Evolutionary conservation across 2,888 invertebrate genomes (phyloP).

Genomic region (Drosophila lacicola): DNA sequence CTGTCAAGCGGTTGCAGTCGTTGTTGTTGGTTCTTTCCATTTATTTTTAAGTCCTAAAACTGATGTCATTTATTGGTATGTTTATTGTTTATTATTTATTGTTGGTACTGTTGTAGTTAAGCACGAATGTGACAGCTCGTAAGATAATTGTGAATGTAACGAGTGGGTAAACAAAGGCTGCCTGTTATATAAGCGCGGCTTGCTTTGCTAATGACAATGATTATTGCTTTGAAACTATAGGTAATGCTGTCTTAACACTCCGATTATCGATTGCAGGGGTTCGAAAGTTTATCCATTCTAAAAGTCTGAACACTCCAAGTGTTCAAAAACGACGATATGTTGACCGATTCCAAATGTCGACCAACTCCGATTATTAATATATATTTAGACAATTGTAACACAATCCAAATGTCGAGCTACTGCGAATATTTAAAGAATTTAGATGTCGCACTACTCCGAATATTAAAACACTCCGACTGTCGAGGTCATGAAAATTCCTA

Average conservation of each 20-base stretch:
- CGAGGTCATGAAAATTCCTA: not conserved
- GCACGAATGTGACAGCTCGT: constrained; percentile 50
- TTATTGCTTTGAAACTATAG: constrained; percentile 9
- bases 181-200: not conserved
- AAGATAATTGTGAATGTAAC: constrained; percentile 54
- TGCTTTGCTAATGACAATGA: not conserved
- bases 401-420: too few relatives aligned
- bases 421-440: not conserved
- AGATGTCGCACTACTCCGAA: not conserved
- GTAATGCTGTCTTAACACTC: not conserved
- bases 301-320: too few relatives aligned
- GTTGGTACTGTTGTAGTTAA: constrained; percentile 18
- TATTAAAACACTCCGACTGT: not conserved
- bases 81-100: constrained; percentile 61
- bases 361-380: too few relatives aligned
- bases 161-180: constrained; percentile 28
- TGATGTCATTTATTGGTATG: constrained; percentile 68
- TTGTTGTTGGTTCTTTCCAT: constrained; percentile 38
- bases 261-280: not conserved
- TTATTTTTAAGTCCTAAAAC: constrained; percentile 59
- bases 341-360: too few relatives aligned
- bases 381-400: too few relatives aligned
- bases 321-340: not conserved
- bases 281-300: not conserved
- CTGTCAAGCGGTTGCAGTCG: constrained; percentile 53